phyloP scores from a whole-genome alignment of 2,888 invertebrate genomes.

The Melikaiella ostensackeni region DNA sequence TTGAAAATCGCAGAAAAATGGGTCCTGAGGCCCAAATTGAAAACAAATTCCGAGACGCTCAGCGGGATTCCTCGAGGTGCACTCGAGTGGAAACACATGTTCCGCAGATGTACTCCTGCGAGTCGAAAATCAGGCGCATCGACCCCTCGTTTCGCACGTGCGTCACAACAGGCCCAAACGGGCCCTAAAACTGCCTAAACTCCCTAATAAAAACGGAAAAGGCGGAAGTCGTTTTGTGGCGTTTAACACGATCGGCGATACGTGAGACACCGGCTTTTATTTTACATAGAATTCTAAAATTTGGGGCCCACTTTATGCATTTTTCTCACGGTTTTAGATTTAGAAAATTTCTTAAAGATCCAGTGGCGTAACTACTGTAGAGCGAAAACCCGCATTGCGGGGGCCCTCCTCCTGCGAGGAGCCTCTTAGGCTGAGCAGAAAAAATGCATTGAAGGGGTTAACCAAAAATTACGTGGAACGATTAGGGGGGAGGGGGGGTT shows the following conservation, averaged over 20 bases:
- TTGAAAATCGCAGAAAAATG: slow-evolving; percentile 17
- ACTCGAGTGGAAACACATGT: slow-evolving; percentile 60
- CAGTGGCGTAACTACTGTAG: too few relatives aligned
- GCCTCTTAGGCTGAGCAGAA: too few relatives aligned
- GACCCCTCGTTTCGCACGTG: slow-evolving; percentile 30
- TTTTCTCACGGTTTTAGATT: too few relatives aligned
- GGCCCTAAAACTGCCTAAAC: slow-evolving; percentile 27
- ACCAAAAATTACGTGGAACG: too few relatives aligned
- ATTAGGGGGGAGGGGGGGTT: too few relatives aligned
- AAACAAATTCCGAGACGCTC: slow-evolving; percentile 28
- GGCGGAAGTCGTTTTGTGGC: slow-evolving; percentile 16
- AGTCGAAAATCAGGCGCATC: slow-evolving; percentile 23
- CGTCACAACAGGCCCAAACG: background rate
- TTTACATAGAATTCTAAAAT: background rate
- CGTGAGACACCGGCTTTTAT: slow-evolving; percentile 5
- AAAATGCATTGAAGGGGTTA: too few relatives aligned
- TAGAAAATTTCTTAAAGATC: too few relatives aligned
- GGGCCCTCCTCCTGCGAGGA: too few relatives aligned
- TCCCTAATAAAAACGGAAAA: slow-evolving; percentile 7
- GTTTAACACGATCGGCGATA: slow-evolving; percentile 15
- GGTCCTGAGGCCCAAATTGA: slow-evolving; percentile 2
- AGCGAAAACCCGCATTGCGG: too few relatives aligned
- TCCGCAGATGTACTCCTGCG: slow-evolving; percentile 62
- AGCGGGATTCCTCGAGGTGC: background rate
- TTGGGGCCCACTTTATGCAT: background rate